Conservation (phyloP, 2,888 invertebrate genomes). For the Ormia ochracea region DNA sequence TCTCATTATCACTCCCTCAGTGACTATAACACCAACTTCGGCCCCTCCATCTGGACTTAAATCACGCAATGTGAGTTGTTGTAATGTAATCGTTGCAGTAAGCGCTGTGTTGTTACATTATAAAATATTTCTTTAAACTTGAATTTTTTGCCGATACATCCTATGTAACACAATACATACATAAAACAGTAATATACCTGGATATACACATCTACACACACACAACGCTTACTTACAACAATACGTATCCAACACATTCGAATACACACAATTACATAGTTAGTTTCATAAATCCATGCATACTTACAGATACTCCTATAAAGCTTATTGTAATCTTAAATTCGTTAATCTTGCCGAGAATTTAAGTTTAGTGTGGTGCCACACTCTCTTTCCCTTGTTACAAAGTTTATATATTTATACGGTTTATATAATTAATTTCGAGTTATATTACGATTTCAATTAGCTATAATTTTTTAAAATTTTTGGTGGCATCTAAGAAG, state of each 20-base stretch:
- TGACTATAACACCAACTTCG: conserved; percentile 86
- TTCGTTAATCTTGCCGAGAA: too few species aligned
- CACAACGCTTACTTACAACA: conserved; percentile 68
- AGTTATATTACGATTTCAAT: too few species aligned
- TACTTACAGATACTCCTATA: too few species aligned
- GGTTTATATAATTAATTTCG: too few species aligned
- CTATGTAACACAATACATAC: neutral
- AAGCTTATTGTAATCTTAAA: too few species aligned
- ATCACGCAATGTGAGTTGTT: conserved; percentile 78
- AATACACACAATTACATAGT: neutral
- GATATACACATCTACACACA: conserved; percentile 66
- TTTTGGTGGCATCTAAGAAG: too few species aligned
- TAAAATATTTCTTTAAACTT: conserved; percentile 14
- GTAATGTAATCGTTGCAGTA: conserved; percentile 77
- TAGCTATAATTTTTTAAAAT: too few species aligned
- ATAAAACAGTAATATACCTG: conserved; percentile 3
- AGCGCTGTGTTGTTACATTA: conserved; percentile 69
- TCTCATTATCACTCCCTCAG: conserved; percentile 82
- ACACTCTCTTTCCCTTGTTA: too few species aligned
- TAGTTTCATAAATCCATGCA: too few species aligned
- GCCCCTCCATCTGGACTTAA: conserved; percentile 80
- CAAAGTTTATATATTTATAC: too few species aligned
- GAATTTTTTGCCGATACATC: neutral
- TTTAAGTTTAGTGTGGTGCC: too few species aligned
- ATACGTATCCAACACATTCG: conserved; percentile 29